Evolutionary conservation across 1,140 invertebrate genomes (phyloP), one percentile per base, ranked within the genome.

Genomic region (Charaxes varanes): DNA sequence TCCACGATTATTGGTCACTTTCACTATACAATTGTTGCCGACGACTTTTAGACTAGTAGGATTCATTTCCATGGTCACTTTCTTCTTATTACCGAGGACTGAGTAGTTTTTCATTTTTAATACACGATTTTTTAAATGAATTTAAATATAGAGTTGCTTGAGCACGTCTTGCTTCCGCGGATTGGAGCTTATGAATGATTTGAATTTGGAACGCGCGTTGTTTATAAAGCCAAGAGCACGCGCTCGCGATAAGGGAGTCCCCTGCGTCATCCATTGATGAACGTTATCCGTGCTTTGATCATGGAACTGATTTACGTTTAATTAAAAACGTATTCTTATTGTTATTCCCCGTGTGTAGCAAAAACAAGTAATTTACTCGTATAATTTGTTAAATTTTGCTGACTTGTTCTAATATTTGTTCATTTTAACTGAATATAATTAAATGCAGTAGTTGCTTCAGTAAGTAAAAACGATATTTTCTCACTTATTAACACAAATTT

Each of bases 1-100:
- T 1, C 78, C 78, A 7, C 61, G 61, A 41, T 82, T 82, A 18
- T 30, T 47, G 6, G 58, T 31, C 8, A 82, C 74, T 24, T 60
- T 45, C 5, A 82, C 50, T 28, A 82, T 70, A 33, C 78, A 82
- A 38, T 67, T 64, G 38, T 79, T 82, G 0, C 78, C 78, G 22
- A 82, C 64, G 1, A 82, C 64, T 54, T 72, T 80, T 6, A 82
- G 41, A 11, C 52, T 59, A 2, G 67, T 61, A 12, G 53, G 54
- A 40, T 80, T 79, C 1, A 33, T 53, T 40, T 78, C 69, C 74
- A 80, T 78, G 3, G 73, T 82, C 28, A 82, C 73, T 60, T 79
- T 82, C 65, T 82, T 82, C 43, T 77, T 82, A 42, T 82, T 80
- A 6, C 78, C 78, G 35, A 82, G 51, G 7, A 82, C 53, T 23